Conservation (phyloP, 2,797 vertebrate species). For the Hemibagrus guttatus region DNA sequence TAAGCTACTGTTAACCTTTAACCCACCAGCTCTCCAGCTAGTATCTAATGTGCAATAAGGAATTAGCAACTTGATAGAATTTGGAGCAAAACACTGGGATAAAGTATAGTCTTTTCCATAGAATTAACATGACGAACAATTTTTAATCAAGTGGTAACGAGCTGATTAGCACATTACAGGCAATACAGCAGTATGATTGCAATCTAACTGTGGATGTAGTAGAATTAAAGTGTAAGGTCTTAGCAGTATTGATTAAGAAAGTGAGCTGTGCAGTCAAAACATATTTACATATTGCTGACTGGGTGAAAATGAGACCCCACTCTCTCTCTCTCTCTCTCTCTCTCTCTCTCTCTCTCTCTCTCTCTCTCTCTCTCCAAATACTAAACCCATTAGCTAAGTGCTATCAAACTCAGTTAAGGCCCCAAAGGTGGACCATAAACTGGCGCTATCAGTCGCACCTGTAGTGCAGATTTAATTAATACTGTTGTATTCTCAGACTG, state of each 20-base stretch:
- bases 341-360: too few relatives aligned
- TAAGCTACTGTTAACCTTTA: background rate
- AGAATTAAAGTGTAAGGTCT: background rate
- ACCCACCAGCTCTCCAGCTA: background rate
- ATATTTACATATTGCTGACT: constrained; percentile 2
- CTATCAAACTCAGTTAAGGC: background rate
- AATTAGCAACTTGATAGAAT: background rate
- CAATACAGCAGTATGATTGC: background rate
- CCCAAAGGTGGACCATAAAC: background rate
- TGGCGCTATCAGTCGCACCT: constrained; percentile 47
- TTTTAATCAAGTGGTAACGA: background rate
- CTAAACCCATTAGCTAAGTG: constrained; percentile 2
- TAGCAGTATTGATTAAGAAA: background rate
- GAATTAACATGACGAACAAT: background rate
- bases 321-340: too few relatives aligned
- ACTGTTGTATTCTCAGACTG: constrained; percentile 66
- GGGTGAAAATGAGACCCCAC: constrained; percentile 5
- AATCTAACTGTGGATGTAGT: background rate
- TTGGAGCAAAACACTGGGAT: background rate
- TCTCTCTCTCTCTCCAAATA: background rate
- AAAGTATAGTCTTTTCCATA: background rate
- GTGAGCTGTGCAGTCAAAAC: constrained; percentile 19
- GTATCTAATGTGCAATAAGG: background rate
- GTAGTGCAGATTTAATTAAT: constrained; percentile 73
- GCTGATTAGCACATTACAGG: background rate